These are phyloP conservation scores for Myripristis jacobus DNA, from an alignment of 2,797 vertebrate genomes.

Conservation along the genomic window DNA sequence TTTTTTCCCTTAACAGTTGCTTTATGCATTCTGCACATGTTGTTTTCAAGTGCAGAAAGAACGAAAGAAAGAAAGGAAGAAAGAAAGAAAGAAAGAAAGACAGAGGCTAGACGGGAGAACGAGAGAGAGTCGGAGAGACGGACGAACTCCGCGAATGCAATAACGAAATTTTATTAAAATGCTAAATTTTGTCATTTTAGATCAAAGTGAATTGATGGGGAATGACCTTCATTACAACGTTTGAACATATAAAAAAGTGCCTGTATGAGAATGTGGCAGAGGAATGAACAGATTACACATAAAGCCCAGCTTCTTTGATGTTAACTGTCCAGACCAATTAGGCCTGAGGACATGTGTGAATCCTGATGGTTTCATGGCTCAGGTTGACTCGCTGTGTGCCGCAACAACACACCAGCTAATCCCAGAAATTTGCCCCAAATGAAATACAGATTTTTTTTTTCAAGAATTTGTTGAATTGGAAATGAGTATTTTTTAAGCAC, in stretches of 20 bases:
- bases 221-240: constrained; percentile 82
- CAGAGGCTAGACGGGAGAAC: no score
- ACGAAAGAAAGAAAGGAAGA: constrained; percentile 25
- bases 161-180: constrained; percentile 71
- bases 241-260: constrained; percentile 69
- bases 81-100: no score
- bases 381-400: constrained; percentile 65
- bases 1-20: constrained; percentile 34
- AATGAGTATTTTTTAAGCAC: constrained; percentile 31
- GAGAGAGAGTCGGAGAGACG: constrained; percentile 19
- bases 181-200: constrained; percentile 76
- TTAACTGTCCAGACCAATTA: constrained; percentile 83
- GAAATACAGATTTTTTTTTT: constrained; percentile 54
- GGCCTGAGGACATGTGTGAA: constrained; percentile 74
- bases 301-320: constrained; percentile 82
- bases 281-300: constrained; percentile 77
- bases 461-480: constrained; percentile 40
- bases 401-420: constrained; percentile 58
- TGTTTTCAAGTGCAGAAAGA: constrained; percentile 36
- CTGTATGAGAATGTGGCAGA: constrained; percentile 68
- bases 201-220: constrained; percentile 80
- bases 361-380: constrained; percentile 75
- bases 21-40: constrained; percentile 37
- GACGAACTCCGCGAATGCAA: constrained; percentile 31
- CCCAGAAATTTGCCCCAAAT: constrained; percentile 58